These are phyloP conservation scores for Yponomeuta plumbellus DNA, from an alignment of 2,888 invertebrate genomes.

Conservation along the genomic window DNA sequence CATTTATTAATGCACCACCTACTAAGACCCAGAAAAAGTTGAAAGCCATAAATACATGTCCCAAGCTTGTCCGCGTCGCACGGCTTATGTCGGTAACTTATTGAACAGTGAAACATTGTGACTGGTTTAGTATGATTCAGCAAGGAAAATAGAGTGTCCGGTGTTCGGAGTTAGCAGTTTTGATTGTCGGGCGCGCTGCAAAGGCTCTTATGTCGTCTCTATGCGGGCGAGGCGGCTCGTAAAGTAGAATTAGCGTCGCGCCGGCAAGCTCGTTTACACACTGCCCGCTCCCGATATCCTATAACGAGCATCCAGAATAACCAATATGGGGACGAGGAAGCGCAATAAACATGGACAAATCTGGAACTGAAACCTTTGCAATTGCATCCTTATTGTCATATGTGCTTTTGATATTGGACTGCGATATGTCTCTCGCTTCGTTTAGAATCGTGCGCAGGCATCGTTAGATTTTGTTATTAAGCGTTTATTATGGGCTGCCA, in stretches of 20 bases:
- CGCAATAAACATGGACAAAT: constrained; percentile 56
- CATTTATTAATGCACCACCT: constrained; percentile 26
- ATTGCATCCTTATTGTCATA: constrained; percentile 48
- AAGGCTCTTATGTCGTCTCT: constrained; percentile 50
- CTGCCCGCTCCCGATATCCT: constrained; percentile 55
- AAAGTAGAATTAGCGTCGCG: constrained; percentile 73
- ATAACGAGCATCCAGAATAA: constrained; percentile 58
- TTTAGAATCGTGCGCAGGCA: neutral
- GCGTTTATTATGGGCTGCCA: neutral
- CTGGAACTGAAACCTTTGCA: constrained; percentile 44
- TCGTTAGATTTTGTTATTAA: constrained; percentile 1
- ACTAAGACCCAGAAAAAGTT: constrained; percentile 43
- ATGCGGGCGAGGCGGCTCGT: constrained; percentile 57
- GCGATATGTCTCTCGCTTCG: neutral
- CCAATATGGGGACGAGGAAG: constrained; percentile 64
- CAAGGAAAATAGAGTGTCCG: constrained; percentile 29
- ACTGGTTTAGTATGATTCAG: constrained; percentile 41
- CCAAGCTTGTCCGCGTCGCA: neutral
- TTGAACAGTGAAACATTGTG: constrained; percentile 40
- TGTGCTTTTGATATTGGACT: neutral
- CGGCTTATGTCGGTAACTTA: constrained; percentile 13
- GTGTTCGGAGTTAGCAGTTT: constrained; percentile 38
- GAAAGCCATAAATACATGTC: neutral
- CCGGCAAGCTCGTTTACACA: constrained; percentile 70
- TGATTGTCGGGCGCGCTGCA: constrained; percentile 56